These are phyloP conservation scores for Hydractinia echinata DNA, from an alignment of 30 jellyfish, hydroid and myxozoan genomes.

Conservation along the genomic window DNA sequence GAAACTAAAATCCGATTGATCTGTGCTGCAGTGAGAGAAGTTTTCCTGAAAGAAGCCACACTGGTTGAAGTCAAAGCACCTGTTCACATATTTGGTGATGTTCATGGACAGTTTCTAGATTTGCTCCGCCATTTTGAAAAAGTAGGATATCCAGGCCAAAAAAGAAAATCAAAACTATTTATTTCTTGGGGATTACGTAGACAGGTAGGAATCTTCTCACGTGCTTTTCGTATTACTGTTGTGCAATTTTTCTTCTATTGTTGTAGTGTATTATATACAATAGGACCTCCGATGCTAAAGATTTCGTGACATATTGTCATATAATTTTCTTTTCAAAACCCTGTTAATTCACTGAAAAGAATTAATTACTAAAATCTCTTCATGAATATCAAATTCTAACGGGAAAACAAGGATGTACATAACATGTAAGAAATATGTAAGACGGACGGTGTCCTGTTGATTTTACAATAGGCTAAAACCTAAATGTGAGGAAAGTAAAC, in stretches of 20 bases:
- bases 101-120: slow-evolving; percentile 91
- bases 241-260: not conserved
- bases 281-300: too few relatives aligned
- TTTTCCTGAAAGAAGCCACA: slow-evolving; percentile 69
- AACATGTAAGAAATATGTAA: too few relatives aligned
- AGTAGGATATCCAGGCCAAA: slow-evolving; percentile 78
- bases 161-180: slow-evolving; percentile 37
- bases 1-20: slow-evolving; percentile 84
- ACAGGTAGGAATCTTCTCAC: slow-evolving; percentile 47
- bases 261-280: not conserved
- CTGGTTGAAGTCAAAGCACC: slow-evolving; percentile 82
- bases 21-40: slow-evolving; percentile 63
- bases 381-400: too few relatives aligned
- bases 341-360: too few relatives aligned
- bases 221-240: not conserved
- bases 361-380: too few relatives aligned
- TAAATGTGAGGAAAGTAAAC: too few relatives aligned
- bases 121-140: slow-evolving; percentile 78
- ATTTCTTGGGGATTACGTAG: slow-evolving; percentile 92
- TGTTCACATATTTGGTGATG: slow-evolving; percentile 90
- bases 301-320: too few relatives aligned
- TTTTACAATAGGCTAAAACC: too few relatives aligned
- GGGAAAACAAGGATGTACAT: too few relatives aligned
- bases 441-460: too few relatives aligned
- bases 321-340: too few relatives aligned